Conservation (phyloP, 2,113 vertebrate genomes). For the Australoheros scitulus region DNA sequence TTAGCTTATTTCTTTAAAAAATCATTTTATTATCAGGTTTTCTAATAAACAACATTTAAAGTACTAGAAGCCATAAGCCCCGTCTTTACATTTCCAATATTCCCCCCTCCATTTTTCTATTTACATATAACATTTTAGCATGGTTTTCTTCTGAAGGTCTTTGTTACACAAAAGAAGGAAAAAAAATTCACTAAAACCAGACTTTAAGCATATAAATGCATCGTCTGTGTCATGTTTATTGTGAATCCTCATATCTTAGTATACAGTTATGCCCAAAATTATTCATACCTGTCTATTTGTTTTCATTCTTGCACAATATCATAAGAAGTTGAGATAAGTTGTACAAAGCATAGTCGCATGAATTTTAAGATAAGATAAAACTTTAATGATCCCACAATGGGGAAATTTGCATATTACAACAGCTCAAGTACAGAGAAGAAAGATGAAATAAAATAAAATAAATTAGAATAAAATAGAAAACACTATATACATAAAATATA, state of each 20-base stretch:
- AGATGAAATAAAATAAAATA: no score
- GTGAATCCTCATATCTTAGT: neutral
- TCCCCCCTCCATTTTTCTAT: neutral
- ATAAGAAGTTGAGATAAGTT: neutral
- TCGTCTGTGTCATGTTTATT: neutral
- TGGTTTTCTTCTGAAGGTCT: no score
- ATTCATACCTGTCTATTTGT: neutral
- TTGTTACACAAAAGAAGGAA: no score
- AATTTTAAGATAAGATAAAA: no score
- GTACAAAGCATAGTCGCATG: neutral
- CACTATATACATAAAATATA: no score
- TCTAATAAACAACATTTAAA: neutral
- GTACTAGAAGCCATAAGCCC: neutral
- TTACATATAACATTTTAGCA: neutral
- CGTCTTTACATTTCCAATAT: neutral
- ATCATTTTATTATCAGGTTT: neutral
- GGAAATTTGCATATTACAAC: no score
- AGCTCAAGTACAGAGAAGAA: no score
- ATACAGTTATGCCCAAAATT: neutral
- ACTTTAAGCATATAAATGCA: no score
- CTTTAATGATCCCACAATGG: no score
- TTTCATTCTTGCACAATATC: neutral
- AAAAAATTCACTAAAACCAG: no score
- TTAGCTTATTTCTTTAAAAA: neutral
- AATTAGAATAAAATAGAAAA: no score